Conservation (phyloP, 2,113 vertebrate species). For the Pachyramphus minor region DNA sequence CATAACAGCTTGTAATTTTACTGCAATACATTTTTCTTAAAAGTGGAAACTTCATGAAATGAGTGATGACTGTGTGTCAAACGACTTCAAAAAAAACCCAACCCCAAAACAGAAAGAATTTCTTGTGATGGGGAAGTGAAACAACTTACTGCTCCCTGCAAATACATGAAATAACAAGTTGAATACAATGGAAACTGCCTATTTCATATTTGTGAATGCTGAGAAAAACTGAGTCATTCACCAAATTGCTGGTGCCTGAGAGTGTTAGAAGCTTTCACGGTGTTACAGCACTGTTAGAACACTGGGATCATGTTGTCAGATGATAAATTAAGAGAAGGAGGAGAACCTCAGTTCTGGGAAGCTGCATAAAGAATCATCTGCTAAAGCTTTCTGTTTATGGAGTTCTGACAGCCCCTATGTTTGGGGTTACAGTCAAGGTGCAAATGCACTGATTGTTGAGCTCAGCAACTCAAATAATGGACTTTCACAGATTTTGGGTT, state of each 20-base stretch:
- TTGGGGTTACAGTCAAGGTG: neutral
- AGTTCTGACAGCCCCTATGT: neutral
- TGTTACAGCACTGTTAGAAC: neutral
- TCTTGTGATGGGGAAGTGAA: neutral
- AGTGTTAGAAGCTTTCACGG: neutral
- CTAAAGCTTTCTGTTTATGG: neutral
- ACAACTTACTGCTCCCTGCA: neutral
- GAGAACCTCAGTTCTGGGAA: neutral
- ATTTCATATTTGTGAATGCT: neutral
- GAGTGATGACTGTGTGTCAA: neutral
- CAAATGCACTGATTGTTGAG: fast-evolving
- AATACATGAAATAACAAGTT: neutral
- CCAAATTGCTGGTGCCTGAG: neutral
- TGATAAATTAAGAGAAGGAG: neutral
- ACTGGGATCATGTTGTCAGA: neutral
- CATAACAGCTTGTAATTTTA: neutral
- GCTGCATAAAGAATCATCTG: neutral
- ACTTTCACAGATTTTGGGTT: neutral
- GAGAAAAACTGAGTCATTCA: neutral
- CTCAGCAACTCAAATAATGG: neutral
- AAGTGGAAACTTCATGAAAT: neutral
- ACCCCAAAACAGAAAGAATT: neutral
- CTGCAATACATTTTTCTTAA: neutral
- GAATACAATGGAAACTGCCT: neutral
- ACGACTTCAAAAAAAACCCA: neutral